Evolutionary conservation across 2,113 vertebrate genomes (phyloP).

Genomic region (Erinaceus europaeus): DNA sequence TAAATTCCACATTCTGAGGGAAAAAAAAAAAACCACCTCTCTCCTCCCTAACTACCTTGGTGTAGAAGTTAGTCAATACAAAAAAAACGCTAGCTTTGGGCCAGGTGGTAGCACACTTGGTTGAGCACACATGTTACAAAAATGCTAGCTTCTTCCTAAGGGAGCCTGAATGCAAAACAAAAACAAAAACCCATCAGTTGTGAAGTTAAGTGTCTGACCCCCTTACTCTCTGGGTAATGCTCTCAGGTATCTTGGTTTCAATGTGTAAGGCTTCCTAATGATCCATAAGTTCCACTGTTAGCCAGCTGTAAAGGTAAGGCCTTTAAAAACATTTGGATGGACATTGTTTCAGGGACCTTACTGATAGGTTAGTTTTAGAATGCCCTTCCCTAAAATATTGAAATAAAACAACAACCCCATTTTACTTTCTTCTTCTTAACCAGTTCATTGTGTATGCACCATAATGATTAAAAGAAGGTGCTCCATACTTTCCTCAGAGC

Average conservation of each 20-base stretch:
- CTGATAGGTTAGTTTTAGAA: neutral
- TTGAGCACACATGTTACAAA: too few species aligned
- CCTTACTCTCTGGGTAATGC: neutral
- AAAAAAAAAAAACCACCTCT: constrained; percentile 55
- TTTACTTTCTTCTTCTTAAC: neutral
- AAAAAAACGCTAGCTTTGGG: too few species aligned
- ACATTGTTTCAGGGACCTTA: neutral
- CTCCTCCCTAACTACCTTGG: constrained; percentile 50
- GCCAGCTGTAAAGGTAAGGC: neutral
- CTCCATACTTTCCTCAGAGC: neutral
- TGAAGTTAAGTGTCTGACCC: neutral
- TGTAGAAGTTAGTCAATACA: constrained; percentile 42
- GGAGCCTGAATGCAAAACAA: constrained; percentile 24
- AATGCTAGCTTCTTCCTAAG: constrained; percentile 14
- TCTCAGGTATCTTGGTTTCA: neutral
- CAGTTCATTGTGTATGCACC: neutral
- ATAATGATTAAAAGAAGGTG: neutral
- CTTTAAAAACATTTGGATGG: neutral
- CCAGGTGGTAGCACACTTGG: too few species aligned
- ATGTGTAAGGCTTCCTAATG: constrained; percentile 36
- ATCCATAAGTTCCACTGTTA: neutral
- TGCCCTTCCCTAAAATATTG: neutral
- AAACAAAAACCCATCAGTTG: constrained; percentile 24
- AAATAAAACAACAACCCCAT: neutral
- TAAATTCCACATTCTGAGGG: constrained; percentile 44